Percentiles rank a stretch among this genome's conserved stretches.
phyloP scores from a whole-genome alignment of 2,797 vertebrate genomes.

The Champsocephalus gunnari region DNA sequence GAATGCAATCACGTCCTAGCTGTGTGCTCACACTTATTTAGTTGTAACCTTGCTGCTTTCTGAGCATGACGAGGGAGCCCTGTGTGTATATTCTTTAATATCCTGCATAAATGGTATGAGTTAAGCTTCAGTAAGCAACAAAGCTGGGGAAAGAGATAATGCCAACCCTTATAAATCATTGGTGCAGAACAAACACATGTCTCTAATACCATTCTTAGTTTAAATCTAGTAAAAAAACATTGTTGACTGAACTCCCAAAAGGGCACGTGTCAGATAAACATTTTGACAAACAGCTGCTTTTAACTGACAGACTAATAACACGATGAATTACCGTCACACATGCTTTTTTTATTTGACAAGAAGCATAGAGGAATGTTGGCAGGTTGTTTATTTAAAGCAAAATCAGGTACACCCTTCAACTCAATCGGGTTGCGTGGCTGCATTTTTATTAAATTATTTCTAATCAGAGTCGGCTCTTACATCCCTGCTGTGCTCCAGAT shows the following conservation, averaged over 20 bases:
- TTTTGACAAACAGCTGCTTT: constrained; percentile 24
- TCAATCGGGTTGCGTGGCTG: not conserved
- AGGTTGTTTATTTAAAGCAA: constrained; percentile 14
- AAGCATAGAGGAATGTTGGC: constrained; percentile 8
- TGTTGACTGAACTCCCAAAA: not conserved
- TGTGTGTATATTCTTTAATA: not conserved
- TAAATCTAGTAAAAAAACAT: not conserved
- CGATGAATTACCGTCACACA: constrained; percentile 9
- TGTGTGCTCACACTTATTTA: constrained; percentile 22
- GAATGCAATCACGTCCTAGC: constrained; percentile 5
- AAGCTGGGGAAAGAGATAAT: not conserved
- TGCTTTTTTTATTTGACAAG: constrained; percentile 18
- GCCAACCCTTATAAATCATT: not conserved
- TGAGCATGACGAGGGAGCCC: not conserved
- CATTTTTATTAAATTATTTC: constrained; percentile 5
- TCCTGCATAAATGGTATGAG: not conserved
- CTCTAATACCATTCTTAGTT: constrained; percentile 1
- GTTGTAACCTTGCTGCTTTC: constrained; percentile 24
- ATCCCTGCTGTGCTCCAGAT: not conserved
- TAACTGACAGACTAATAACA: constrained; percentile 1
- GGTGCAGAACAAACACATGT: constrained; percentile 6
- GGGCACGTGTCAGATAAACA: not conserved
- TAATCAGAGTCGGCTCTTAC: not conserved
- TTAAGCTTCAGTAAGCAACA: not conserved
- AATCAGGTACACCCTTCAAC: constrained; percentile 15